Evolutionary conservation across 2,113 vertebrate species (phyloP), one percentile per base, ranked within the genome.

Genomic region (Daubentonia madagascariensis): DNA sequence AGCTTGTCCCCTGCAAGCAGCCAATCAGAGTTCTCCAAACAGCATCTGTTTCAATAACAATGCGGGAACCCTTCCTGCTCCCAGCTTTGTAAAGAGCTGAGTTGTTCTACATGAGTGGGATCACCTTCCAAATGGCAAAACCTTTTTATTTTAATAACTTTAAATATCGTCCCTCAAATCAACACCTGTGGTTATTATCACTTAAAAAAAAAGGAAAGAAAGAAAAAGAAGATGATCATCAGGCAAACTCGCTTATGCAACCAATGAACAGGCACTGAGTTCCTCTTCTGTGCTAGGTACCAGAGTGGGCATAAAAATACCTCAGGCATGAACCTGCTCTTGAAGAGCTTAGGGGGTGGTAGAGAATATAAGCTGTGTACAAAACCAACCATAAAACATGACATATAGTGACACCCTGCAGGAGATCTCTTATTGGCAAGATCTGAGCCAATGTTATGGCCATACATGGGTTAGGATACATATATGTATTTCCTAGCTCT

Each of bases 1-100:
- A 95, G 96, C 91, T 94, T 92, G 97, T 81, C 50, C 91, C 93
- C 43, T 35, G 67, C 95, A 76, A 68, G 73, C 65, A 92, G 85
- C 85, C 94, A 65, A 61, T 85, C 85, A 45, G 80, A 94, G 67
- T 23, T 94, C 94, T 73, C 81, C 72, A 93, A 86, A 93, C 25
- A 93, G 73, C 93, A 94, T 78, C 91, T 96, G 61, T 61, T 91
- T 80, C 57, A 14, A 8, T 57, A 65, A 75, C 73, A 88, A 35
- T 16, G 84, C 4, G 75, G 86, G 83, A 96, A 30, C 35, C 40
- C 45, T 83, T 72, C 94, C 17, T 14, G 78, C 79, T 91, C n/a
- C 79, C 86, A 85, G 88, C 57, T 61, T 17, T 14, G 18, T 28
- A 25, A 89, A 92, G 83, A 67, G 43, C 80, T 0, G 0, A 23